Evolutionary conservation across 2,888 invertebrate species (phyloP).

Genomic region (Ectemnius lituratus): DNA sequence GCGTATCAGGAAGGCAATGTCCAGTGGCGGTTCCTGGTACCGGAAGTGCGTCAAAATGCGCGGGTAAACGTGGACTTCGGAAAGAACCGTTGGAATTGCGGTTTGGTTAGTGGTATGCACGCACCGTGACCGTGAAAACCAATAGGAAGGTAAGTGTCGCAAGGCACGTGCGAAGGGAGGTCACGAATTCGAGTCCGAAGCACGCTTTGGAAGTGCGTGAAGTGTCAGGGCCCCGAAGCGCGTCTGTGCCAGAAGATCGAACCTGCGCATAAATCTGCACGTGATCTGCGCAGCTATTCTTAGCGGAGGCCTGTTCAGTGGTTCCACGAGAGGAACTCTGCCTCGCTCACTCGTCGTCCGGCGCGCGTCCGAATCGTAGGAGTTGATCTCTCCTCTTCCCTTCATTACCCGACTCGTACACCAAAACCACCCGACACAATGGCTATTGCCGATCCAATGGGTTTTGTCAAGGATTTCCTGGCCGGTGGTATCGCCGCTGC

Average conservation of each 20-base stretch:
- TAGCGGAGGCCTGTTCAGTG: slow-evolving; percentile 72
- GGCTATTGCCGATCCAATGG: slow-evolving; percentile 85
- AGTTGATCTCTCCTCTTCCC: slow-evolving; percentile 68
- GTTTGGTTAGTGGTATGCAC: slow-evolving; percentile 20
- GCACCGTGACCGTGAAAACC: slow-evolving; percentile 38
- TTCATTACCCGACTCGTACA: slow-evolving; percentile 65
- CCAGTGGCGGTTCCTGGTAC: slow-evolving; percentile 18
- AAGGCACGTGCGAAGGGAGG: slow-evolving; percentile 49
- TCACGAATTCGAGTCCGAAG: slow-evolving; percentile 56
- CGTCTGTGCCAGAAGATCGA: slow-evolving; percentile 52
- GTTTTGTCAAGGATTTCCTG: slow-evolving; percentile 93
- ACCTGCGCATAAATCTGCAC: slow-evolving; percentile 72
- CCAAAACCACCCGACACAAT: slow-evolving; percentile 63
- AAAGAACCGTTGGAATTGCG: slow-evolving; percentile 25
- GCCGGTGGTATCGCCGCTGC: slow-evolving; percentile 96
- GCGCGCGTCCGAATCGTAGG: slow-evolving; percentile 79
- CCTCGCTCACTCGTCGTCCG: slow-evolving; percentile 79
- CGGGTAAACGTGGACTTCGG: slow-evolving; percentile 34
- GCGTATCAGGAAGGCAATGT: slow-evolving; percentile 35
- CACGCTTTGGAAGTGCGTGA: slow-evolving; percentile 46
- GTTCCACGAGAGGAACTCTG: slow-evolving; percentile 64
- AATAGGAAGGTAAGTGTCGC: slow-evolving; percentile 31
- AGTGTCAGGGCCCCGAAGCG: slow-evolving; percentile 66
- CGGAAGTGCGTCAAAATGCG: slow-evolving; percentile 46
- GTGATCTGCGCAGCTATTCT: slow-evolving; percentile 76